Evolutionary conservation across 2,888 invertebrate genomes (phyloP), one percentile per base, ranked within the genome.

Genomic region (Mesorhabditis spiculigera): DNA sequence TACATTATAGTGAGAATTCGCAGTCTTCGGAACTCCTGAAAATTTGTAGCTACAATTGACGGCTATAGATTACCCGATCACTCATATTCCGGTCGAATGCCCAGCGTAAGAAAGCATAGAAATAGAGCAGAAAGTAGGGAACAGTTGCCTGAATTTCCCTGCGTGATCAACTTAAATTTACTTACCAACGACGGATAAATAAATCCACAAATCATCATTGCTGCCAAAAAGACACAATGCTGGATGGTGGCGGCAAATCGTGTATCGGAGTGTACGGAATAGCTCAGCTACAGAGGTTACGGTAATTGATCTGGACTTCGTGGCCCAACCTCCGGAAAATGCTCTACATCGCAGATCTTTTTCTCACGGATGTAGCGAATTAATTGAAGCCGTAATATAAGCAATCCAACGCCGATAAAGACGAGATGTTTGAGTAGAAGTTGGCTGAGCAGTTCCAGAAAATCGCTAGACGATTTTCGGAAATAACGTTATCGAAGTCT

Each of bases 121-220:
- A 50, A 50, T 50, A 50, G 8, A 10, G 10, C 10, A 50, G 58
- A 50, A 50, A 50, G n/a, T 50, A 50, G 58, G 58, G 58, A n/a
- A 50, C 8, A 50, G 10, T 50, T 50, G 58, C n/a, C 58, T 50
- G n/a, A 50, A 50, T 13, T 50, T 50, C n/a, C 58, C 10, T 10
- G 10, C 8, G 8, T 50, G n/a, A 13, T 50, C n/a, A n/a, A 50
- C 8, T 2, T 10, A 50, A 50, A 10, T 50, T 50, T 10, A 10
- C n/a, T 50, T 50, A 50, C 58, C 10, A 50, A 13, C 58, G 58
- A 50, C 58, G 58, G 58, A 50, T 50, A 50, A n/a, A 50, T 50
- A n/a, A 50, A 50, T 50, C 58, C 58, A 50, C 58, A 50, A 50
- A 50, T 50, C 10, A 50, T n/a, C 10, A 50, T 10, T 50, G 58